These are phyloP conservation scores for Patiria pectinifera DNA, from an alignment of 53 echinoderm and acorn worm species.

Conservation along the genomic window DNA sequence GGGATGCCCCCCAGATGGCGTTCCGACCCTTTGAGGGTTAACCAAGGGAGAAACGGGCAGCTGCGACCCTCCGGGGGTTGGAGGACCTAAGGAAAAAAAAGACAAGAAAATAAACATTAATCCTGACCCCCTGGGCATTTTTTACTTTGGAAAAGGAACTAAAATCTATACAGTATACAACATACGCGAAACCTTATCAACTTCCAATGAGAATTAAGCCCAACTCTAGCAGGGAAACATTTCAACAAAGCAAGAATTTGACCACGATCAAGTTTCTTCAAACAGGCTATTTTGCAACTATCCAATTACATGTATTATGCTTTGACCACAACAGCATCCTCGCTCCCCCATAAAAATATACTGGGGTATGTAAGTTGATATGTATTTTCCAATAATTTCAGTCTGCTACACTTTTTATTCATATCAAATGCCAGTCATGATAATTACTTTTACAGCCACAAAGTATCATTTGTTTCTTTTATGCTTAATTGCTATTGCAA, in stretches of 20 bases:
- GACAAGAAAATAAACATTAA: not conserved
- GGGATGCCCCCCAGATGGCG: slow-evolving; percentile 24
- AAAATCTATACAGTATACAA: too few relatives aligned
- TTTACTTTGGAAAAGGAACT: not conserved
- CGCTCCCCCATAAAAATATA: too few relatives aligned
- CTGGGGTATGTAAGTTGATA: too few relatives aligned
- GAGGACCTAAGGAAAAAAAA: slow-evolving; percentile 26
- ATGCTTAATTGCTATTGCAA: not conserved
- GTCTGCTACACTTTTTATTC: too few relatives aligned
- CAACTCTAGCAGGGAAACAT: too few relatives aligned
- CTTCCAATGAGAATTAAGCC: not conserved
- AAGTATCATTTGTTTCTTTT: not conserved
- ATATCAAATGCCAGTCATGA: too few relatives aligned
- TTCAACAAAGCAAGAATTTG: not conserved
- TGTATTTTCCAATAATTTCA: too few relatives aligned
- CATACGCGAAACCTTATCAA: too few relatives aligned
- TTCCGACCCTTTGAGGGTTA: slow-evolving; percentile 30
- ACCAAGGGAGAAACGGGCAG: slow-evolving; percentile 36
- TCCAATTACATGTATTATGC: not conserved
- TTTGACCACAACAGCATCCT: not conserved
- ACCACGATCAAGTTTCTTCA: not conserved
- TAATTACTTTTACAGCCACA: too few relatives aligned
- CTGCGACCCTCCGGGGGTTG: slow-evolving; percentile 50
- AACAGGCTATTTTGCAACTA: not conserved
- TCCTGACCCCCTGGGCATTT: not conserved